These are phyloP conservation scores for Philonicus albiceps DNA, from an alignment of 2,888 invertebrate genomes.

Conservation along the genomic window DNA sequence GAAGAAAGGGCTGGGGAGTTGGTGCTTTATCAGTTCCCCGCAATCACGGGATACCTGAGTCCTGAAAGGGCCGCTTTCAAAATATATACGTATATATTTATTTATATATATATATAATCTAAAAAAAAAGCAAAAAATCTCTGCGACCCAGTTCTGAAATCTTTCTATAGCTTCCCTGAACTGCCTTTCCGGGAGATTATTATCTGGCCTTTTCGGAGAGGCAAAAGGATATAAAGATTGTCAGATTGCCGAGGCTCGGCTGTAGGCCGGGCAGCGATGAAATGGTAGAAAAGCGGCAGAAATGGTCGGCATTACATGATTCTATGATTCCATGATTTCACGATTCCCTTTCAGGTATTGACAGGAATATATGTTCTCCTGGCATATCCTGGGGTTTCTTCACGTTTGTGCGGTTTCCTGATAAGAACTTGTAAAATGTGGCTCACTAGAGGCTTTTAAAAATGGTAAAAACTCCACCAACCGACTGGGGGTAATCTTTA, in stretches of 20 bases:
- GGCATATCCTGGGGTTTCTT: neutral
- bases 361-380: neutral
- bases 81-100: neutral
- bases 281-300: neutral
- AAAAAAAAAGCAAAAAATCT: constrained; percentile 6
- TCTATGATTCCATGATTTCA: constrained; percentile 11
- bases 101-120: neutral
- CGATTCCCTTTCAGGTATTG: constrained; percentile 4
- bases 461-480: neutral
- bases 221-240: constrained; percentile 37
- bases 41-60: constrained; percentile 31
- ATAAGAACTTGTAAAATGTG: constrained; percentile 24
- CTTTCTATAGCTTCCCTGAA: constrained; percentile 19
- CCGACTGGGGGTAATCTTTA: neutral
- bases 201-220: constrained; percentile 24
- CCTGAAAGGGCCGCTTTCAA: constrained; percentile 13
- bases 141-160: constrained; percentile 31
- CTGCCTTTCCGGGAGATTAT: neutral
- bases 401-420: neutral
- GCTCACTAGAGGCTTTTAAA: neutral
- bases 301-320: constrained; percentile 6
- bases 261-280: neutral
- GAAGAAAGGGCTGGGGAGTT: neutral
- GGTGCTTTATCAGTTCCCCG: constrained; percentile 15
- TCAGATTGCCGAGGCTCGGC: constrained; percentile 1